Conservation (phyloP, 2,113 vertebrate genomes). For the human region DNA sequence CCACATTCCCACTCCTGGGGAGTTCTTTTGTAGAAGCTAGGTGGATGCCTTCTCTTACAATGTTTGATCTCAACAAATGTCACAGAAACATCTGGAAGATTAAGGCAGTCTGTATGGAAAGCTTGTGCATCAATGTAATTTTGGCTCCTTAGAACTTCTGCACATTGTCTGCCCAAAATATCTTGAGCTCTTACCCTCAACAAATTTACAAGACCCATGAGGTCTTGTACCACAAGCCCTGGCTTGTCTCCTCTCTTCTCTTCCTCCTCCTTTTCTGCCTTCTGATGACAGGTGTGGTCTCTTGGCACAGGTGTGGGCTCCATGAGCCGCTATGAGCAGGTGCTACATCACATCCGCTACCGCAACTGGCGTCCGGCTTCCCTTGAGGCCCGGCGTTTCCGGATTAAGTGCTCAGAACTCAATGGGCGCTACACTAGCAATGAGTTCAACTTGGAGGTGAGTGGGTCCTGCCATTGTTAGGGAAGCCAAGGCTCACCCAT, state of each 20-base stretch:
- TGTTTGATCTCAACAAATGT: background rate
- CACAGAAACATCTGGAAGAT: background rate
- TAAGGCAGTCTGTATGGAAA: background rate
- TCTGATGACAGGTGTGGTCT: background rate
- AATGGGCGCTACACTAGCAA: constrained; percentile 97
- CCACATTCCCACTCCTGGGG: background rate
- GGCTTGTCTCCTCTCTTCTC: background rate
- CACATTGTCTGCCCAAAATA: background rate
- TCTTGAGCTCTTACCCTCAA: background rate
- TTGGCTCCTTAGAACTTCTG: background rate
- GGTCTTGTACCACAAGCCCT: background rate
- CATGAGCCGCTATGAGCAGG: constrained; percentile 94
- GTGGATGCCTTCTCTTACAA: background rate
- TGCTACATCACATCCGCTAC: constrained; percentile 91
- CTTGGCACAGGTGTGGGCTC: constrained; percentile 91
- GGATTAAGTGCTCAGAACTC: constrained; percentile 95
- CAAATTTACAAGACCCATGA: background rate
- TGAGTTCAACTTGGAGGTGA: constrained; percentile 94
- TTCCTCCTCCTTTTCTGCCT: background rate
- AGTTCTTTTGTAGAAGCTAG: background rate
- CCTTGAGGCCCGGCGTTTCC: constrained; percentile 88
- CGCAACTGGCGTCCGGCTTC: constrained; percentile 86
- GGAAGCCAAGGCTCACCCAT: background rate
- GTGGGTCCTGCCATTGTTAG: background rate
- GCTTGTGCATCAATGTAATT: background rate